Conservation (phyloP, 2,888 invertebrate genomes). For the Laspeyria flexula region DNA sequence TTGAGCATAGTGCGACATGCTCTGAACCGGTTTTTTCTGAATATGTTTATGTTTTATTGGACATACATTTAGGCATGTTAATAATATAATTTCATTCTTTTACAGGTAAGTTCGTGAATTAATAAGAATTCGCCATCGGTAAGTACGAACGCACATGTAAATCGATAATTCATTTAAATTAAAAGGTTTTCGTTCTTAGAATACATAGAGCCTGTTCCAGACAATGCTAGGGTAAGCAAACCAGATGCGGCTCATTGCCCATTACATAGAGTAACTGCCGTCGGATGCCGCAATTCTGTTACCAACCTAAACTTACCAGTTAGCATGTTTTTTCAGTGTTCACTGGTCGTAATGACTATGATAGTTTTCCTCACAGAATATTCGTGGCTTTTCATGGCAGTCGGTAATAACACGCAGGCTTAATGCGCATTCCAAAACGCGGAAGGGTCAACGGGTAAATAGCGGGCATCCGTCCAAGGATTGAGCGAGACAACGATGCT, state of each 20-base stretch:
- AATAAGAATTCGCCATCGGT: conserved; percentile 18
- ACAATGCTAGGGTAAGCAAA: conserved; percentile 4
- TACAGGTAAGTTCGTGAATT: conserved; percentile 59
- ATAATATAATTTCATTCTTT: conserved; percentile 42
- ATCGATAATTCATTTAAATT: not conserved
- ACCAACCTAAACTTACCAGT: not conserved
- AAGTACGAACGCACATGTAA: conserved; percentile 10
- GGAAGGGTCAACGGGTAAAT: not conserved
- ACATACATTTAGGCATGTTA: not conserved
- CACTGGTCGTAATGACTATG: not conserved
- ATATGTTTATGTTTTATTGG: too few species aligned
- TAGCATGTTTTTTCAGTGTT: conserved; percentile 1
- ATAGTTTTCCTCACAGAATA: not conserved
- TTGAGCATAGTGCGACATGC: too few species aligned
- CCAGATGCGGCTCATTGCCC: conserved; percentile 20
- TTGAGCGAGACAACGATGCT: not conserved
- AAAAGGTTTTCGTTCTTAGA: not conserved
- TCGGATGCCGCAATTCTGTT: conserved; percentile 8
- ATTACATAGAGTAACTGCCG: conserved; percentile 11
- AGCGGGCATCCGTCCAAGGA: not conserved
- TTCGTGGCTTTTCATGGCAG: not conserved
- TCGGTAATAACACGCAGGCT: not conserved
- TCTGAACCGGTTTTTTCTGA: too few species aligned
- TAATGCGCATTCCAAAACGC: not conserved
- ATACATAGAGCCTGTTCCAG: conserved; percentile 1